phyloP scores from a whole-genome alignment of 1,140 invertebrate genomes.

The Drosophila truncata region DNA sequence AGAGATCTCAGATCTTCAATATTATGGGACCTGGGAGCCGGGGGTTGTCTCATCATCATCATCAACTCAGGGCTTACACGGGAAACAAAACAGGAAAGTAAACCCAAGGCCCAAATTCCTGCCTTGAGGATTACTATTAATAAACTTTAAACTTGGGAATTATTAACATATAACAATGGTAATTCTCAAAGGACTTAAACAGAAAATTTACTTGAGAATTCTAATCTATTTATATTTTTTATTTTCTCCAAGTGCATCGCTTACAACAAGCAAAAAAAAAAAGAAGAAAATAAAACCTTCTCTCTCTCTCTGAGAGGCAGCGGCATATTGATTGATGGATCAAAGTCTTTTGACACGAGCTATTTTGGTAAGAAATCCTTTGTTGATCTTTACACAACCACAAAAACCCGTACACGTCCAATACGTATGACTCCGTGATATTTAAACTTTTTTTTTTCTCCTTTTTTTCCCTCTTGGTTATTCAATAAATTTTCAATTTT shows the following conservation, averaged over 20 bases:
- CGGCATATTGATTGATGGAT: slow-evolving; percentile 85
- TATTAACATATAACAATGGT: not conserved
- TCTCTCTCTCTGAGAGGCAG: slow-evolving; percentile 40
- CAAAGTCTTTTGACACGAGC: slow-evolving; percentile 85
- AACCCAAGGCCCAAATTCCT: fast-evolving
- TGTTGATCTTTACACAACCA: slow-evolving; percentile 83
- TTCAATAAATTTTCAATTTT: slow-evolving; percentile 85
- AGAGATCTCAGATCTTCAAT: slow-evolving; percentile 36
- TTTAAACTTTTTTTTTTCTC: slow-evolving; percentile 45
- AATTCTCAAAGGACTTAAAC: not conserved
- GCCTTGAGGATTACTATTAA: not conserved
- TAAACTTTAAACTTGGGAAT: not conserved
- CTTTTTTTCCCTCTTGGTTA: slow-evolving; percentile 47
- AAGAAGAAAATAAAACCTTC: slow-evolving; percentile 65
- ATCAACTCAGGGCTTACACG: slow-evolving; percentile 5
- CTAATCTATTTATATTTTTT: not conserved
- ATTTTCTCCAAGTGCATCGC: slow-evolving; percentile 17
- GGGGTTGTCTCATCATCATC: slow-evolving; percentile 41
- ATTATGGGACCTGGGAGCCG: slow-evolving; percentile 39
- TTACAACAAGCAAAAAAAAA: slow-evolving; percentile 40
- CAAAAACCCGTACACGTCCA: slow-evolving; percentile 38
- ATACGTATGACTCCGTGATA: slow-evolving; percentile 31
- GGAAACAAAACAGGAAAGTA: not conserved
- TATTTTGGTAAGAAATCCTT: slow-evolving; percentile 84
- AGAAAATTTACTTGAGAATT: not conserved